Base-by-base conservation (phyloP, 2,888 invertebrate genomes). In the Iselma pallidipennis region DNA sequence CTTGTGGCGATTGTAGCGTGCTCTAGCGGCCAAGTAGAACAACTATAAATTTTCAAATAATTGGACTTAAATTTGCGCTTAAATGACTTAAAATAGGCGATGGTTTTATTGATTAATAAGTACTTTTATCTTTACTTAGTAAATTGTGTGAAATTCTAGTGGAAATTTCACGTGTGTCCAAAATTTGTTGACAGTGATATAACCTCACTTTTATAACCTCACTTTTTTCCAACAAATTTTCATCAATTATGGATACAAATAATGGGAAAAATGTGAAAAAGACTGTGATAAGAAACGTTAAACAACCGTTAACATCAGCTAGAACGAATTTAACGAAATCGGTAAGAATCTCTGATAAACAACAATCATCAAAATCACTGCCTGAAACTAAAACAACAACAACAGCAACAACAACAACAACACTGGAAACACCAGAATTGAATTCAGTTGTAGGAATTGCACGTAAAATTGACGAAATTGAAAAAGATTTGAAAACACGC, bases 381-480 rank as follows among this genome's bases (percentile, higher is more conserved):
- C 29, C 29, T 6, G 3, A 12, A 2, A 4, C 31, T 5, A 42
- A 16, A 16, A 2, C 42, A 7, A 10, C 19, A 42, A 19, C 19
- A 19, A 42, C 12, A 42, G 19, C 42, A 33, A 12, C 12, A n/a
- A 33, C n/a, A n/a, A n/a, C n/a, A 42, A 21, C 42, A 19, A 7
- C 16, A 12, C 56, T 63, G 1, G 49, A 57, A 23, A 12, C 29
- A 52, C 63, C 63, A 14, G 55, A 49, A 33, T n/a, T 55, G n/a
- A 52, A 64, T 55, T 58, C 60, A 23, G 49, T 57, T 4, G 28
- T 64, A 21, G 49, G 49, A 9, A 49, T 64, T 19, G 50, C 31
- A 14, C 60, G 53, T 48, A 60, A 57, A 50, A 60, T 64, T 28
- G 63, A 64, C 16, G 54, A 7, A 14, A 9, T 57, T 10, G 54